phyloP scores from a whole-genome alignment of 2,888 invertebrate species.

The Glyphotaelius pellucidus region DNA sequence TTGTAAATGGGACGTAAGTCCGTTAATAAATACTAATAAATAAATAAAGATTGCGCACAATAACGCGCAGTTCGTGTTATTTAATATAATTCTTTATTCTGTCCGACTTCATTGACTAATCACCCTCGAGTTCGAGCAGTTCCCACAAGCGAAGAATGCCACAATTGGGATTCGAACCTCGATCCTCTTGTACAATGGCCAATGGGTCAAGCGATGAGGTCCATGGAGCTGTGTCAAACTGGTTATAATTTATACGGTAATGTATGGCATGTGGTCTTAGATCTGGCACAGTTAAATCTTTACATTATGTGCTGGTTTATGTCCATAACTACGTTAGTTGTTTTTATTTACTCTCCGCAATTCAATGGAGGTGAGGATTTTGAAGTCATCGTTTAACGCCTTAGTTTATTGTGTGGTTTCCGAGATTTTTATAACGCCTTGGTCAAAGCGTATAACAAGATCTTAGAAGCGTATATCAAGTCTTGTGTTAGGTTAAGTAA shows the following conservation, averaged over 20 bases:
- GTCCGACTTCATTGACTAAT: slow-evolving; percentile 16
- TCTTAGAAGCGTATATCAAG: no score
- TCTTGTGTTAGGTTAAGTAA: no score
- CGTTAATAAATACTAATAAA: no score
- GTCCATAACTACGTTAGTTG: neutral
- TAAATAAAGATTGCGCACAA: no score
- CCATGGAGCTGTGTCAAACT: neutral
- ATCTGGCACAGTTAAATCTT: slow-evolving; percentile 2
- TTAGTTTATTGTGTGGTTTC: no score
- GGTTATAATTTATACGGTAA: slow-evolving; percentile 7
- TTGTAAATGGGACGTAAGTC: no score
- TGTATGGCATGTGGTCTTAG: neutral
- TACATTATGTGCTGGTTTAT: neutral
- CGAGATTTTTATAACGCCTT: no score
- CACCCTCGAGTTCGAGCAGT: neutral
- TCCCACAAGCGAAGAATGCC: slow-evolving; percentile 20
- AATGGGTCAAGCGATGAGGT: slow-evolving; percentile 23
- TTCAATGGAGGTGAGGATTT: neutral
- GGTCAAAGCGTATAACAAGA: no score
- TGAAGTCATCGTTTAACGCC: neutral
- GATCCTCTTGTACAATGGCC: slow-evolving; percentile 12
- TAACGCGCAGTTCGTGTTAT: neutral
- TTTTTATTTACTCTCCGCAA: neutral
- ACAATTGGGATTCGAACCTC: slow-evolving; percentile 10
- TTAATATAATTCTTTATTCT: neutral